Percentiles rank a stretch among this genome's conserved stretches.
Conservation (phyloP, 1,140 invertebrate genomes). For the Lepidurus packardi region DNA sequence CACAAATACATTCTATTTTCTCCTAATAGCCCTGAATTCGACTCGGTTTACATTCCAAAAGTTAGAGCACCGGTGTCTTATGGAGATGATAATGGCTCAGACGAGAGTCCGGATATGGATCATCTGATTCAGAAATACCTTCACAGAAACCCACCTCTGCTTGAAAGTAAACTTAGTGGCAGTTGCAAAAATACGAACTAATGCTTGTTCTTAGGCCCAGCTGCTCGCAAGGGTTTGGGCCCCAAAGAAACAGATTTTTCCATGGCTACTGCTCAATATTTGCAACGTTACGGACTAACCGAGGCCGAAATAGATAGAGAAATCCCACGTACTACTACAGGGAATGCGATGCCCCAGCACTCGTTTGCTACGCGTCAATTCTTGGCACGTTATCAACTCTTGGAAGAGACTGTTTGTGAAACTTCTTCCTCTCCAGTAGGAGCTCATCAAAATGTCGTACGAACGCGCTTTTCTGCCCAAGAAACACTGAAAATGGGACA, state of each 20-base stretch:
- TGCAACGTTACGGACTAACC: conserved; percentile 29
- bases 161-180: background rate
- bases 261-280: conserved; percentile 28
- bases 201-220: background rate
- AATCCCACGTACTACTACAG: background rate
- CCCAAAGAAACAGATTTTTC: conserved; percentile 20
- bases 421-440: background rate
- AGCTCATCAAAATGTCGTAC: background rate
- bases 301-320: conserved; percentile 1
- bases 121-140: background rate
- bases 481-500: background rate
- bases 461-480: background rate
- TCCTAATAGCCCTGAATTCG: background rate
- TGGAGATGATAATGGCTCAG: background rate
- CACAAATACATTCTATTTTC: background rate
- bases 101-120: background rate
- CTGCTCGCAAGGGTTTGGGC: background rate
- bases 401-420: background rate
- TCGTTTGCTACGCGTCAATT: conserved; percentile 12
- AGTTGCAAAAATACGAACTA: background rate
- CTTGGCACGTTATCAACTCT: background rate
- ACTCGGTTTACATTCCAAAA: background rate
- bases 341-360: background rate
- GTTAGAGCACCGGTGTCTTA: background rate
- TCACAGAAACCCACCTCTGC: background rate